These are phyloP conservation scores for Sinosuthora webbiana DNA, from an alignment of 2,113 vertebrate genomes.

Conservation along the genomic window DNA sequence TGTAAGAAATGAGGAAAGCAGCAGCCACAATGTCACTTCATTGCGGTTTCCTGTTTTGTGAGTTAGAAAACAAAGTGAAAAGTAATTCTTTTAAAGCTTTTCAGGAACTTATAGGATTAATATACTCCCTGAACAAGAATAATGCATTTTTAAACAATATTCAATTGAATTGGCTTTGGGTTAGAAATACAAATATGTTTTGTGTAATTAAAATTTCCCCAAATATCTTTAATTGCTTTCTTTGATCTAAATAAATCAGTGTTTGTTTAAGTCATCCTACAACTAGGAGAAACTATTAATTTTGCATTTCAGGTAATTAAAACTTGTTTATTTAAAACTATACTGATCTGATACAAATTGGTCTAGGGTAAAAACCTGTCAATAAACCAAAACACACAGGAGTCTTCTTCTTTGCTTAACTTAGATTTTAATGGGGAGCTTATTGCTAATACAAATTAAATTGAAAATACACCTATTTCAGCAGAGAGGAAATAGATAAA, in stretches of 20 bases:
- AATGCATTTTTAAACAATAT: background rate
- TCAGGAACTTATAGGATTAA: background rate
- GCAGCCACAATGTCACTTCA: background rate
- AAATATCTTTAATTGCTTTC: background rate
- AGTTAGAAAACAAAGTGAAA: background rate
- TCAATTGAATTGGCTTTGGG: background rate
- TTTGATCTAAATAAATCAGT: background rate
- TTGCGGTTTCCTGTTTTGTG: background rate
- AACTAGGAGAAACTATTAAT: background rate
- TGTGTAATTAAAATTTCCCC: background rate
- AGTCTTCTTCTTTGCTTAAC: background rate
- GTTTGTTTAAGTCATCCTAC: background rate
- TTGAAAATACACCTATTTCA: background rate
- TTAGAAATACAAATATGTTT: background rate
- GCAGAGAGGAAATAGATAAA: background rate
- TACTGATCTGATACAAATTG: background rate
- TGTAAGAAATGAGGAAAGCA: background rate
- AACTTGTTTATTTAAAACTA: background rate
- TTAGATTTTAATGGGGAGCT: background rate
- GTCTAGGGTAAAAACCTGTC: background rate
- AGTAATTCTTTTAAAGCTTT: background rate
- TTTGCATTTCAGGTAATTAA: background rate
- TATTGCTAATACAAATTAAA: background rate
- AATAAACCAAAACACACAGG: background rate
- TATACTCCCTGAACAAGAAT: background rate